A percentile compares a stretch with the other conserved stretches of the same genome.
Evolutionary conservation across 2,888 invertebrate species (phyloP).

Genomic region (Trichogramma dendrolimi): DNA sequence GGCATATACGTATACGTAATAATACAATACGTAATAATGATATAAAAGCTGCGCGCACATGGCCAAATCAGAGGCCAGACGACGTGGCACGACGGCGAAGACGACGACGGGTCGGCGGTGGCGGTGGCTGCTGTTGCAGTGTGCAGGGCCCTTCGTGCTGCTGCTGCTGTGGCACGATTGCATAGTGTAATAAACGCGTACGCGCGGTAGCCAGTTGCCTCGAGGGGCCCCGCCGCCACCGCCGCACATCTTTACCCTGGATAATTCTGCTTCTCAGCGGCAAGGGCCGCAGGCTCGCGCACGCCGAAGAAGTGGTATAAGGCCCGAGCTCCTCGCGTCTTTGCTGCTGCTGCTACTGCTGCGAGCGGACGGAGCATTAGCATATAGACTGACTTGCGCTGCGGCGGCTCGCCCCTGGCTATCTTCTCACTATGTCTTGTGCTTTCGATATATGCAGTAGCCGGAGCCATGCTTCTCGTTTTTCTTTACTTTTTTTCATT

Average conservation of each 20-base stretch:
- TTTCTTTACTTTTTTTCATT: too few relatives aligned
- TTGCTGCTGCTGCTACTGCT: too few relatives aligned
- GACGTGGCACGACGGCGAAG: too few relatives aligned
- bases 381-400: conserved; percentile 50
- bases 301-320: conserved; percentile 38
- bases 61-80: too few relatives aligned
- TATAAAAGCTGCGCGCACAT: too few relatives aligned
- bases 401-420: conserved; percentile 31
- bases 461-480: too few relatives aligned
- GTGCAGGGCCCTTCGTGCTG: too few relatives aligned
- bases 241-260: conserved; percentile 13
- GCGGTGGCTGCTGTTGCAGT: too few relatives aligned
- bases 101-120: too few relatives aligned
- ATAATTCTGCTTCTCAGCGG: neutral
- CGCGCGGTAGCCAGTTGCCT: conserved; percentile 13
- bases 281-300: neutral
- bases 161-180: too few relatives aligned
- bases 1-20: too few relatives aligned
- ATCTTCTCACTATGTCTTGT: conserved; percentile 1
- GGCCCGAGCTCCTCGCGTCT: conserved; percentile 39
- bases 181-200: neutral
- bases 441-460: neutral
- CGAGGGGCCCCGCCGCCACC: neutral
- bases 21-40: too few relatives aligned
- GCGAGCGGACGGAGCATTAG: conserved; percentile 38